Evolutionary conservation across 2,113 vertebrate species (phyloP).

Genomic region (Platysternon megacephalum): DNA sequence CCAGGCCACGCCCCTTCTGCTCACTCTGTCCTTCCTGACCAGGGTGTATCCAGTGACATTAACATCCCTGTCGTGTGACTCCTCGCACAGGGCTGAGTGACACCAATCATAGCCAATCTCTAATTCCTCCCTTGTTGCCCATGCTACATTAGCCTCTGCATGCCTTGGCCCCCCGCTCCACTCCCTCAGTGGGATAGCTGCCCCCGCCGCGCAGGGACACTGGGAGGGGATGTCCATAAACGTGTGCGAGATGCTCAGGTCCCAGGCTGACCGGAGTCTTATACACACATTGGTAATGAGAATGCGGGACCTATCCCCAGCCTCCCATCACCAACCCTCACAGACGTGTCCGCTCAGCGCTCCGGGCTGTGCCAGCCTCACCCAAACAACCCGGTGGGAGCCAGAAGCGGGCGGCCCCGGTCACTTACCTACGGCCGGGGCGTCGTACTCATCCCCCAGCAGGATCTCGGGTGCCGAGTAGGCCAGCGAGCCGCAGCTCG

Average conservation of each 20-base stretch:
- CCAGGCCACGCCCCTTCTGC: too few relatives aligned
- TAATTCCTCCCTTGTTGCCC: neutral
- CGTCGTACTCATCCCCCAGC: slow-evolving; percentile 89
- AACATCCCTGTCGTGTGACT: neutral
- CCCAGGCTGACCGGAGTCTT: rapidly evolving
- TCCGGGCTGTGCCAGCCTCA: neutral
- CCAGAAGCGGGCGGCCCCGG: neutral
- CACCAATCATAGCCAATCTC: neutral
- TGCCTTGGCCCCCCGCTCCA: neutral
- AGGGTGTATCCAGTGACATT: neutral
- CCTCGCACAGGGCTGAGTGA: neutral
- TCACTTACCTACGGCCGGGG: slow-evolving; percentile 89
- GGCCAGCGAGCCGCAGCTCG: slow-evolving; percentile 90
- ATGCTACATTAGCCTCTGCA: neutral
- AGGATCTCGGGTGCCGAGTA: slow-evolving; percentile 91
- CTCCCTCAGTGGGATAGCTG: neutral
- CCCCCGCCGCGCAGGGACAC: neutral
- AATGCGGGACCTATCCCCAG: neutral
- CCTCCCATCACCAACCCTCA: neutral
- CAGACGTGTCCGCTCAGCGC: rapidly evolving
- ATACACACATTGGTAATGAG: neutral
- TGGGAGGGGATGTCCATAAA: neutral
- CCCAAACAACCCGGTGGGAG: neutral
- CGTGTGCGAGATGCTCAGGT: neutral
- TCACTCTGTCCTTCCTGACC: neutral